Evolutionary conservation across 2,888 invertebrate species (phyloP).

Genomic region (Drosophila ustulata): DNA sequence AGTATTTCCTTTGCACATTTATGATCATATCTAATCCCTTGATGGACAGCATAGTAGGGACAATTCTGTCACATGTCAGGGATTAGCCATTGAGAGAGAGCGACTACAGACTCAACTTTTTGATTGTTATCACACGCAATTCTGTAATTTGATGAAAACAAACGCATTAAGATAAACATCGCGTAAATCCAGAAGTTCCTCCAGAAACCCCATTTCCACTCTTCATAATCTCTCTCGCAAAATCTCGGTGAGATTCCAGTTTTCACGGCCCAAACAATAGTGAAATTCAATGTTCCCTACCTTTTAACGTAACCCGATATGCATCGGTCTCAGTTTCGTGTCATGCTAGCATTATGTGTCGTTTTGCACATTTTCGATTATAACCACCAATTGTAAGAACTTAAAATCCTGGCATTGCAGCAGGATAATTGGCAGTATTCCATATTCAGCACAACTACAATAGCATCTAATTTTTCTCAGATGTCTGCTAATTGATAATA

Average conservation of each 20-base stretch:
- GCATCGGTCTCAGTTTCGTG: slow-evolving; percentile 20
- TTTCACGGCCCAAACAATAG: slow-evolving; percentile 46
- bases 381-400: slow-evolving; percentile 29
- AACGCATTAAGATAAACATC: slow-evolving; percentile 82
- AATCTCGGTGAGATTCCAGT: slow-evolving; percentile 28
- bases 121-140: slow-evolving; percentile 84
- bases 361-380: slow-evolving; percentile 37
- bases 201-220: slow-evolving; percentile 9
- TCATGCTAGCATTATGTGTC: slow-evolving; percentile 25
- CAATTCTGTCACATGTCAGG: slow-evolving; percentile 64
- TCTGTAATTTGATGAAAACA: slow-evolving; percentile 84
- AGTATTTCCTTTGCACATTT: slow-evolving; percentile 69
- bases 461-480: slow-evolving; percentile 24
- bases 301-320: slow-evolving; percentile 51
- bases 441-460: slow-evolving; percentile 10
- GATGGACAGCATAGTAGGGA: slow-evolving; percentile 77
- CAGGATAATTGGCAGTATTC: neutral
- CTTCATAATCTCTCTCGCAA: slow-evolving; percentile 38
- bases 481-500: slow-evolving; percentile 39
- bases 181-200: slow-evolving; percentile 64
- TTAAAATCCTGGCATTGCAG: neutral
- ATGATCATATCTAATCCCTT: slow-evolving; percentile 79
- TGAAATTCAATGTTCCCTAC: slow-evolving; percentile 50
- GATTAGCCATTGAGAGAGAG: slow-evolving; percentile 62
- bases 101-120: slow-evolving; percentile 51